Conservation (phyloP, 53 echinoderm and acorn worm genomes). For the Temnopleurus reevesii region DNA sequence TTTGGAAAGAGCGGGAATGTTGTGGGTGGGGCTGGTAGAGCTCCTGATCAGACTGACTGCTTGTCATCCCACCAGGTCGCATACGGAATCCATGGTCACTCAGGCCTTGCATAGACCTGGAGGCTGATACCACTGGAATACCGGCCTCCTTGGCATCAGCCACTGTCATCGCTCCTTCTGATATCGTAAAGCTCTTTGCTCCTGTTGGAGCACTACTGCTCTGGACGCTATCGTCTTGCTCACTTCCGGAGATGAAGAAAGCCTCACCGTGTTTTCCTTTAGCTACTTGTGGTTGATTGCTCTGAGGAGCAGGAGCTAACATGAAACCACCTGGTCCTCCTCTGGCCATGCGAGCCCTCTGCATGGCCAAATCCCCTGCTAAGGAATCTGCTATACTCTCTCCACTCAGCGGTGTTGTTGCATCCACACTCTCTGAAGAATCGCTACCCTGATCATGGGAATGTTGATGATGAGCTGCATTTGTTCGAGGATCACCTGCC, state of each 20-base stretch:
- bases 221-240: slow-evolving; percentile 20
- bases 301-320: slow-evolving; percentile 65
- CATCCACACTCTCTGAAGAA: slow-evolving; percentile 82
- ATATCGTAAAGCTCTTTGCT: slow-evolving; percentile 78
- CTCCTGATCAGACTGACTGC: slow-evolving; percentile 48
- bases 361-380: slow-evolving; percentile 68
- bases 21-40: slow-evolving; percentile 45
- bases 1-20: slow-evolving; percentile 52
- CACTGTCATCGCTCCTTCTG: slow-evolving; percentile 72
- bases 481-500: not conserved
- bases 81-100: slow-evolving; percentile 51
- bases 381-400: slow-evolving; percentile 85
- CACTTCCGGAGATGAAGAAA: slow-evolving; percentile 78
- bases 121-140: slow-evolving; percentile 83
- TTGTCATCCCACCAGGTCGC: slow-evolving; percentile 35
- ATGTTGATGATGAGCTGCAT: not conserved
- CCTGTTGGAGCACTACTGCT: slow-evolving; percentile 62
- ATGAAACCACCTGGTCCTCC: slow-evolving; percentile 49
- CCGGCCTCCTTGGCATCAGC: slow-evolving; percentile 79
- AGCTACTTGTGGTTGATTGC: slow-evolving; percentile 71
- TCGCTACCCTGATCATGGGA: slow-evolving; percentile 41
- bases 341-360: slow-evolving; percentile 62
- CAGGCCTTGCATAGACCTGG: slow-evolving; percentile 57
- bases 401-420: slow-evolving; percentile 88
- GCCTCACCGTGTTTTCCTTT: slow-evolving; percentile 86